phyloP scores from a whole-genome alignment of 2,888 invertebrate species.

The Ormia ochracea region DNA sequence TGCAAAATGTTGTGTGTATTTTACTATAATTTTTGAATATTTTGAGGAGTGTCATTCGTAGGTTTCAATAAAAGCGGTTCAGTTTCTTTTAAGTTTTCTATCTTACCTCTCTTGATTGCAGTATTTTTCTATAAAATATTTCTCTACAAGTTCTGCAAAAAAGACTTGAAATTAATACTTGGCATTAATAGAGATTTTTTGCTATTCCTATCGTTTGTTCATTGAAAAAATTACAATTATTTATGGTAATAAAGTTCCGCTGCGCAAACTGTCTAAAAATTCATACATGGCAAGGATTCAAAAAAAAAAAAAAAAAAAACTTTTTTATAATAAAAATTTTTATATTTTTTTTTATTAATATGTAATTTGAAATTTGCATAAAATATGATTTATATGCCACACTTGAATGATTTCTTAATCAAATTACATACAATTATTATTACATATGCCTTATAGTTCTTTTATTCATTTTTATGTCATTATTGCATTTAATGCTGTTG shows the following conservation, averaged over 20 bases:
- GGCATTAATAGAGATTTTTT: conserved; percentile 29
- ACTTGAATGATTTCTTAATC: conserved; percentile 63
- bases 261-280: conserved; percentile 26
- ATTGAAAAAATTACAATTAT: conserved; percentile 53
- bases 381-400: conserved; percentile 61
- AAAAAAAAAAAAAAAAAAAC: too few species aligned
- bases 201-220: conserved; percentile 12
- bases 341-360: not conserved
- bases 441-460: conserved; percentile 21
- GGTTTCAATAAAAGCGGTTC: conserved; percentile 46
- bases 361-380: conserved; percentile 55
- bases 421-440: conserved; percentile 60
- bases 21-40: conserved; percentile 48
- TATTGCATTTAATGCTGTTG: conserved; percentile 29
- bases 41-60: conserved; percentile 57
- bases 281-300: conserved; percentile 48
- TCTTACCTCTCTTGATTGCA: conserved; percentile 7
- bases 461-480: conserved; percentile 5
- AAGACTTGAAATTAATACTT: conserved; percentile 46
- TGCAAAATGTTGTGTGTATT: conserved; percentile 22
- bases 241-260: conserved; percentile 62
- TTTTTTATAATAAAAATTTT: not conserved
- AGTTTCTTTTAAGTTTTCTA: conserved; percentile 54
- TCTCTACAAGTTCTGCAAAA: not conserved
- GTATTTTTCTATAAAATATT: not conserved